Evolutionary conservation across 2,888 invertebrate genomes (phyloP).

Genomic region (Toxonevra muliebris): DNA sequence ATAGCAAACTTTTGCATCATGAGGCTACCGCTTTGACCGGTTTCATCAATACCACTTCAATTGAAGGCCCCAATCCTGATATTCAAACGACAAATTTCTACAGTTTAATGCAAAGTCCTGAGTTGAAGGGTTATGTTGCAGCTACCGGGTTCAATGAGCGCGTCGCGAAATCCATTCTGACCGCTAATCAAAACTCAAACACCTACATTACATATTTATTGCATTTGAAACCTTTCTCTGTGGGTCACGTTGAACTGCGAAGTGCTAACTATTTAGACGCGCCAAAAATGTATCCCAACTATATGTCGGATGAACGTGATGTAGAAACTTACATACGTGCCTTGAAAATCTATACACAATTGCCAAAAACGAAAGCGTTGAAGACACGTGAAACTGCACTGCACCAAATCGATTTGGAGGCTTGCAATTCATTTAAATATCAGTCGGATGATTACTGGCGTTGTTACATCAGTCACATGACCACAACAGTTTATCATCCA

Average conservation of each 20-base stretch:
- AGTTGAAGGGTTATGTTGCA: constrained; percentile 56
- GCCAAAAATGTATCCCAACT: constrained; percentile 71
- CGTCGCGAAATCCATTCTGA: constrained; percentile 56
- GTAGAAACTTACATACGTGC: constrained; percentile 60
- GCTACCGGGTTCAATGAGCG: constrained; percentile 58
- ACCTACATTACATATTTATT: constrained; percentile 58
- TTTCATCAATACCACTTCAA: constrained; percentile 69
- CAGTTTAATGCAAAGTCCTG: constrained; percentile 64
- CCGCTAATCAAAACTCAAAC: constrained; percentile 57
- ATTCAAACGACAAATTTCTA: constrained; percentile 69
- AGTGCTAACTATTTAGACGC: constrained; percentile 68
- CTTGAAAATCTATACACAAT: constrained; percentile 54
- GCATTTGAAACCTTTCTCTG: constrained; percentile 65
- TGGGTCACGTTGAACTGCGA: constrained; percentile 67
- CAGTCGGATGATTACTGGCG: constrained; percentile 88
- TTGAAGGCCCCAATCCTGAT: constrained; percentile 68
- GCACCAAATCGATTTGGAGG: constrained; percentile 78
- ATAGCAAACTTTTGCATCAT: constrained; percentile 67
- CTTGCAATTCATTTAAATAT: constrained; percentile 75
- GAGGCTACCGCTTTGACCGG: constrained; percentile 67
- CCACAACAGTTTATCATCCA: constrained; percentile 81
- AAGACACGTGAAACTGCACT: constrained; percentile 61
- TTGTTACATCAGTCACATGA: constrained; percentile 81
- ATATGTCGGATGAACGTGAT: constrained; percentile 69
- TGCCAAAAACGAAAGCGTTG: constrained; percentile 65